phyloP scores from a whole-genome alignment of 2,888 invertebrate species.

The Heliconius charithonia region DNA sequence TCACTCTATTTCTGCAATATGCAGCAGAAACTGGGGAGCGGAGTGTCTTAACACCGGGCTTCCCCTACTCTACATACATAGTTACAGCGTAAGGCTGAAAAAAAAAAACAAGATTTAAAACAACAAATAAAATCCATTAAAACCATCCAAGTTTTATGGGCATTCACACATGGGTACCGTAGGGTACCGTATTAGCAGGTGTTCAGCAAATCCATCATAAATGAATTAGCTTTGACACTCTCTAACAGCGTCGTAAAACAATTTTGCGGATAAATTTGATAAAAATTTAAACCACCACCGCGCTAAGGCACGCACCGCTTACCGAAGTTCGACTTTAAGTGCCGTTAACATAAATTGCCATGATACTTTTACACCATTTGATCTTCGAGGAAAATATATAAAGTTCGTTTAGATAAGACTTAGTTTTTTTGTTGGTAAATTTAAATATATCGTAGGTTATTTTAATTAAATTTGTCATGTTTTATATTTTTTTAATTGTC shows the following conservation, averaged over 20 bases:
- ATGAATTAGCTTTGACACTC: slow-evolving; percentile 78
- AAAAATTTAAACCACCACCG: slow-evolving; percentile 46
- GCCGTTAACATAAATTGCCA: slow-evolving; percentile 45
- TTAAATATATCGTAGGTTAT: background rate
- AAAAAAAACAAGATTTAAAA: background rate
- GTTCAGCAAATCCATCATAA: slow-evolving; percentile 74
- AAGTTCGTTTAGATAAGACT: slow-evolving; percentile 3
- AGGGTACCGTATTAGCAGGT: slow-evolving; percentile 59
- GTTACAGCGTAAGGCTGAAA: no score
- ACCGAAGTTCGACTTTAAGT: slow-evolving; percentile 39
- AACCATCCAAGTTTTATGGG: background rate
- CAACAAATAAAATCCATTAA: background rate
- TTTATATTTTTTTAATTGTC: background rate
- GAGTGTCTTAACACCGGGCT: no score
- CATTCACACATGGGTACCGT: slow-evolving; percentile 34
- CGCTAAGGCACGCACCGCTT: slow-evolving; percentile 41
- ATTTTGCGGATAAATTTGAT: slow-evolving; percentile 57
- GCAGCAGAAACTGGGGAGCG: no score
- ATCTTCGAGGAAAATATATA: slow-evolving; percentile 34
- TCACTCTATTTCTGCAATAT: no score
- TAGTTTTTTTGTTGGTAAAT: background rate
- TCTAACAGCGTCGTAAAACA: slow-evolving; percentile 66
- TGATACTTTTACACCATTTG: slow-evolving; percentile 40
- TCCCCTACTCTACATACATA: no score
- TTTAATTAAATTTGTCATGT: background rate